phyloP scores from a whole-genome alignment of 2,113 vertebrate species.

The Sapajus apella region DNA sequence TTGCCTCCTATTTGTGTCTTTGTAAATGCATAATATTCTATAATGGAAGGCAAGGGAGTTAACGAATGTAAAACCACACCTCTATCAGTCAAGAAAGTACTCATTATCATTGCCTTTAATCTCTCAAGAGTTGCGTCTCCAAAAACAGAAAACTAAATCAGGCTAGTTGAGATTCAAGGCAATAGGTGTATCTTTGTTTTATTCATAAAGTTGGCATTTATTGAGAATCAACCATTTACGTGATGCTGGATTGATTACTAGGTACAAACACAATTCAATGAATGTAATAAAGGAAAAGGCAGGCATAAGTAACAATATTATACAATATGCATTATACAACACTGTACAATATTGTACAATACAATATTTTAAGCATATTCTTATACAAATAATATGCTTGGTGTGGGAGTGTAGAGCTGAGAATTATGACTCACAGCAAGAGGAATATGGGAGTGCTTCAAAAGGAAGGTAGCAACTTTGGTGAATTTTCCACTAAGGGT shows the following conservation, averaged over 20 bases:
- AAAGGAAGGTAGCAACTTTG: background rate
- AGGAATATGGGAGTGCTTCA: background rate
- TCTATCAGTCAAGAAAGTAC: background rate
- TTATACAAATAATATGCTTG: background rate
- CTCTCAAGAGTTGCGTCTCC: background rate
- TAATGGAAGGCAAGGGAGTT: background rate
- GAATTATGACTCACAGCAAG: background rate
- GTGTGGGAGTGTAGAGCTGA: background rate
- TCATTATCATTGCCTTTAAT: background rate
- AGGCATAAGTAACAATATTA: background rate
- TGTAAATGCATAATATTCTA: background rate
- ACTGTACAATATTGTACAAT: background rate
- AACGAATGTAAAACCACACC: background rate
- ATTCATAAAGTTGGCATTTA: background rate
- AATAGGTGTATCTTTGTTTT: background rate
- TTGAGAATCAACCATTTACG: background rate
- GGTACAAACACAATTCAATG: background rate
- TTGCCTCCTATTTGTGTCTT: background rate
- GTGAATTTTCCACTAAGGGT: background rate
- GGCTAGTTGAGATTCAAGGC: background rate
- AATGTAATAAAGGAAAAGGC: background rate
- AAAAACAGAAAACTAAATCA: background rate
- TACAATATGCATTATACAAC: background rate
- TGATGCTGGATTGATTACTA: background rate
- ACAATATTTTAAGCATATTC: background rate